Evolutionary conservation across 2,888 invertebrate species (phyloP).

Genomic region (Ellobium chinense): DNA sequence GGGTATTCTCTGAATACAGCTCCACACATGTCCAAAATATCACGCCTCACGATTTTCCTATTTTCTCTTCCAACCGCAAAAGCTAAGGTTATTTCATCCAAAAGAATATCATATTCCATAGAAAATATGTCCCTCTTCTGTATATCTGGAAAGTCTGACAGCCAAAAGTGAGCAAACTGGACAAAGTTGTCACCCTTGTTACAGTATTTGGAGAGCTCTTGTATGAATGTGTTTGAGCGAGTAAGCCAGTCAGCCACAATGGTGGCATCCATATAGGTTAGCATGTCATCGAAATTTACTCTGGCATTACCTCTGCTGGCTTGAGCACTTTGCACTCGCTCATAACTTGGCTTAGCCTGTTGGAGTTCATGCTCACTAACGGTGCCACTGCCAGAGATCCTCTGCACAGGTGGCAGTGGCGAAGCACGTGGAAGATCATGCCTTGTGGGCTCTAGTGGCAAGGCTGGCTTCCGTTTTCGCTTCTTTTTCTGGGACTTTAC

Average conservation of each 20-base stretch:
- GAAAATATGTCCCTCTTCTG: slow-evolving; percentile 75
- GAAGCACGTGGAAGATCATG: slow-evolving; percentile 68
- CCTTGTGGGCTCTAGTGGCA: slow-evolving; percentile 50
- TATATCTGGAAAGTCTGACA: slow-evolving; percentile 71
- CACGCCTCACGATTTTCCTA: slow-evolving; percentile 65
- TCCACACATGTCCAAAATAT: slow-evolving; percentile 68
- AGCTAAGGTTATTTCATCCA: slow-evolving; percentile 73
- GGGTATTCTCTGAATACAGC: slow-evolving; percentile 77
- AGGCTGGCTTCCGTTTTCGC: slow-evolving; percentile 55
- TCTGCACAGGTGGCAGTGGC: slow-evolving; percentile 63
- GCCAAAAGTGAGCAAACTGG: slow-evolving; percentile 78
- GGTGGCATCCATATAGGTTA: slow-evolving; percentile 75
- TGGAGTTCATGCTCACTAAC: neutral
- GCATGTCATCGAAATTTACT: slow-evolving; percentile 73
- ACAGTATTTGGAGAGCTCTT: slow-evolving; percentile 69
- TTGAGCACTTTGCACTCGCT: neutral
- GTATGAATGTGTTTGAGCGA: slow-evolving; percentile 68
- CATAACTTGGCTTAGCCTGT: neutral
- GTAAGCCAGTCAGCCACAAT: slow-evolving; percentile 75
- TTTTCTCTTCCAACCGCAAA: slow-evolving; percentile 73
- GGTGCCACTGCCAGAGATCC: neutral
- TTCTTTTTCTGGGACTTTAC: slow-evolving; percentile 53
- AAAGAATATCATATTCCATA: slow-evolving; percentile 73
- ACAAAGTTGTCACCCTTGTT: slow-evolving; percentile 73
- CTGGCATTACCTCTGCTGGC: slow-evolving; percentile 23